Percentiles rank a stretch among this genome's conserved stretches.
phyloP scores from a whole-genome alignment of 2,797 vertebrate genomes.

The Xiphorhynchus erythropygius region DNA sequence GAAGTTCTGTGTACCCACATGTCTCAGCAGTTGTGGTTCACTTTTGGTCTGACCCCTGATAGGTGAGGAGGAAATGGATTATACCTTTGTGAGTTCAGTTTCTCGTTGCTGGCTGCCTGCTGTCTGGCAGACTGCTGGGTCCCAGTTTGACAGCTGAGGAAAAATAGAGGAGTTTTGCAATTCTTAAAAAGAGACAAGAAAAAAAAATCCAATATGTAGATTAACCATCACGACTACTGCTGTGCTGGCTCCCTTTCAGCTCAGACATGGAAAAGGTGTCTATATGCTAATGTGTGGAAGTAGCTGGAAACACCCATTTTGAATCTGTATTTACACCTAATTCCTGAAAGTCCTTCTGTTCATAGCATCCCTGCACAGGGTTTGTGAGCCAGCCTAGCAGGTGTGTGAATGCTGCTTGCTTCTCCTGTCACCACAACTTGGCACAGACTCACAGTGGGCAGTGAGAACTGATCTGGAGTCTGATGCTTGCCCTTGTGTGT shows the following conservation, averaged over 20 bases:
- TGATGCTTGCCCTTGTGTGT: background rate
- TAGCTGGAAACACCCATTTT: background rate
- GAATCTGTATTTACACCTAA: background rate
- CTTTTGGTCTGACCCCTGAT: background rate
- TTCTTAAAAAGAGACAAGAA: background rate
- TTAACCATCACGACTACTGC: background rate
- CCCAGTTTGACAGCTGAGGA: slow-evolving; percentile 71
- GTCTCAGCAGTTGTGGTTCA: background rate
- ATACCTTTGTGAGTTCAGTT: background rate
- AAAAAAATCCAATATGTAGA: background rate
- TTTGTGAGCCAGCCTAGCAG: background rate
- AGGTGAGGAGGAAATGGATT: background rate
- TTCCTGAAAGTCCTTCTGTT: background rate
- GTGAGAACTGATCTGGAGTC: background rate
- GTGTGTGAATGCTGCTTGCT: background rate
- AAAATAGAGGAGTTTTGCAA: background rate
- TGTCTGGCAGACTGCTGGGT: slow-evolving; percentile 58
- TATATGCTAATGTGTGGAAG: accelerated
- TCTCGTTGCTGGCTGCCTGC: slow-evolving; percentile 15
- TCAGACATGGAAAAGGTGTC: accelerated
- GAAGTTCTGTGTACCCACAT: accelerated
- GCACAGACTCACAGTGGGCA: accelerated
- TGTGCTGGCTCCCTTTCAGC: background rate
- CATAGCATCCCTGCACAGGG: background rate
- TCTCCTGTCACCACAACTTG: background rate